Percentiles rank a stretch among this genome's conserved stretches.
These are phyloP conservation scores for Aporophyla lueneburgensis DNA, from an alignment of 2,888 invertebrate species.

Conservation along the genomic window DNA sequence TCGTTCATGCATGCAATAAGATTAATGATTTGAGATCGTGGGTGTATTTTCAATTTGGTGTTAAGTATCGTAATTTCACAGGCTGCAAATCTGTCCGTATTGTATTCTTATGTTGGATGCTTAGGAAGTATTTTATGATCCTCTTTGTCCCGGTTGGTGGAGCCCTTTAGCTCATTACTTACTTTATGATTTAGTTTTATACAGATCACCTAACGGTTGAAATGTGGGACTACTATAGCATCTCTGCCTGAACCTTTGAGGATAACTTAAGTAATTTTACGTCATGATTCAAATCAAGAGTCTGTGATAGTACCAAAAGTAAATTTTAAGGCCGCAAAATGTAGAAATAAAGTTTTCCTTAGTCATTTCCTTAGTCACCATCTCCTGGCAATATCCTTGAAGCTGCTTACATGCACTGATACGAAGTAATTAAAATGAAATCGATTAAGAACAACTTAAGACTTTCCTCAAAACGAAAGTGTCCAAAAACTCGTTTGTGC, in stretches of 20 bases:
- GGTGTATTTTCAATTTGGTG: constrained; percentile 7
- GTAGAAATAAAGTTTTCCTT: too few relatives aligned
- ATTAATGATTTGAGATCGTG: constrained; percentile 32
- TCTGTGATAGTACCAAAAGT: background rate
- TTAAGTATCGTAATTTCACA: constrained; percentile 29
- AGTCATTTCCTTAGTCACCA: too few relatives aligned
- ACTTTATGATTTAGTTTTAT: background rate
- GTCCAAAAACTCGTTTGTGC: constrained; percentile 37
- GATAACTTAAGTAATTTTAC: too few relatives aligned
- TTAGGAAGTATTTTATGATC: background rate
- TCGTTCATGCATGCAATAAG: constrained; percentile 35
- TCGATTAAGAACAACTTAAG: background rate
- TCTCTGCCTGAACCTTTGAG: too few relatives aligned
- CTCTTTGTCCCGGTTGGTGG: background rate
- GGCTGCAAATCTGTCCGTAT: constrained; percentile 20
- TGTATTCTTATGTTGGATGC: background rate
- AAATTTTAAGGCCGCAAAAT: background rate
- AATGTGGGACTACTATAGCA: too few relatives aligned
- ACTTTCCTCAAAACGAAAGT: constrained; percentile 56
- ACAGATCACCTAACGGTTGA: too few relatives aligned
- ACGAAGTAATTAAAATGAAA: background rate
- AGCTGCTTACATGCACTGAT: too few relatives aligned
- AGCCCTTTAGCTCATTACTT: background rate
- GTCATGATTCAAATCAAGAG: background rate
- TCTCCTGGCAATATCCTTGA: too few relatives aligned